phyloP scores from a whole-genome alignment of 92 coral and sea anemone species.

The Zoanthus sansibaricus region DNA sequence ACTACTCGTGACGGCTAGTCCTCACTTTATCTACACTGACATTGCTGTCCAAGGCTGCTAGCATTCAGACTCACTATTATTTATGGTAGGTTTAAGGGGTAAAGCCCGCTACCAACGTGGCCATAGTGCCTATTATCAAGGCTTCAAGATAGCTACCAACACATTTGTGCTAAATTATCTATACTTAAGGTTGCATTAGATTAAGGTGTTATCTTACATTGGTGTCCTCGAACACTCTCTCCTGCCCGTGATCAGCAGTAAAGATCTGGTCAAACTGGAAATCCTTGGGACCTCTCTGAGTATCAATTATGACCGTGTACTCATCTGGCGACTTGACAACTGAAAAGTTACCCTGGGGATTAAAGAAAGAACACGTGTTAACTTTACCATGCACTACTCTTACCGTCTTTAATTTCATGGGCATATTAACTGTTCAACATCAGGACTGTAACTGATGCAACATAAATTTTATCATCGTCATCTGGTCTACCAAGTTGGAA shows the following conservation, averaged over 20 bases:
- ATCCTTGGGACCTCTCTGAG: conserved; percentile 92
- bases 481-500: no score
- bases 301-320: conserved; percentile 80
- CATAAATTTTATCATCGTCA: no score
- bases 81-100: no score
- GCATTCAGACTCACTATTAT: no score
- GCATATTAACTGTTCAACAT: background rate
- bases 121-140: no score
- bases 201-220: conserved; percentile 66
- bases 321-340: conserved; percentile 97
- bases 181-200: background rate
- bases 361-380: background rate
- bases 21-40: no score
- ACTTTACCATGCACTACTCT: background rate
- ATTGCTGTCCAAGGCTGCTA: no score
- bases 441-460: no score
- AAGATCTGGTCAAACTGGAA: conserved; percentile 96
- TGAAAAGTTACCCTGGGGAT: conserved; percentile 87
- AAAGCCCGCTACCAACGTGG: no score
- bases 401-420: background rate
- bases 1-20: no score
- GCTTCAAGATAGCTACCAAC: no score
- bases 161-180: no score
- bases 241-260: conserved; percentile 91
- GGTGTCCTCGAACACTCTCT: conserved; percentile 96